Evolutionary conservation across 2,797 vertebrate genomes (phyloP), one percentile per base, ranked within the genome.

Genomic region (Epinephelus malabaricus): DNA sequence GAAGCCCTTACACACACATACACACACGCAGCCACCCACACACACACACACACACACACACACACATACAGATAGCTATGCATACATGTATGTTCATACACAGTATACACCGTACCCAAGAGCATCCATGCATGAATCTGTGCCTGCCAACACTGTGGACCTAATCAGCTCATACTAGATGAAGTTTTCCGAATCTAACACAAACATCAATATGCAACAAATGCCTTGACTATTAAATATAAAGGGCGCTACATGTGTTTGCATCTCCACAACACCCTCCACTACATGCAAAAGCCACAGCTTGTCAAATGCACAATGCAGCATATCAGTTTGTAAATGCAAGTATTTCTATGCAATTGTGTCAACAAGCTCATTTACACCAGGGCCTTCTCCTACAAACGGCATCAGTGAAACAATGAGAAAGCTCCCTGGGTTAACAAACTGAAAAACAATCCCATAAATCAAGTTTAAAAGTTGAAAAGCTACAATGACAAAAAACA

Each of bases 1-100:
- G 72, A 83, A 85, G 72, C 79, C 51, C 10, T 18, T 40, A 76
- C 72, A 51, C 65, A 64, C 80, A 80, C 70, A 59, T 1, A 65
- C 53, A 38, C 19, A 23, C 56, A 51, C 34, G 4, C 59, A 38
- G 14, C 11, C 23, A 21, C 21, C 21, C 23, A 23, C 23, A 53
- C 56, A 71, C 63, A 58, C 70, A 77, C 40, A 21, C 76, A 56
- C 14, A 7, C 76, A 79, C 68, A 73, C 4, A 63, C 46, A 62
- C 61, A 62, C 19, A 49, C 34, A 34, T 2, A 34, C 34, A 30
- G 67, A 75, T 3, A 73, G 7, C 21, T 71, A 64, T 73, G n/a
- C 50, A 62, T 73, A 58, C 66, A 66, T 67, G 54, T 62, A 69
- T 78, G 65, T 21, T 34, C 61, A 54, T 21, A 43, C 59, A 66